phyloP scores from a whole-genome alignment of 2,888 invertebrate genomes.

The Polia nebulosa region DNA sequence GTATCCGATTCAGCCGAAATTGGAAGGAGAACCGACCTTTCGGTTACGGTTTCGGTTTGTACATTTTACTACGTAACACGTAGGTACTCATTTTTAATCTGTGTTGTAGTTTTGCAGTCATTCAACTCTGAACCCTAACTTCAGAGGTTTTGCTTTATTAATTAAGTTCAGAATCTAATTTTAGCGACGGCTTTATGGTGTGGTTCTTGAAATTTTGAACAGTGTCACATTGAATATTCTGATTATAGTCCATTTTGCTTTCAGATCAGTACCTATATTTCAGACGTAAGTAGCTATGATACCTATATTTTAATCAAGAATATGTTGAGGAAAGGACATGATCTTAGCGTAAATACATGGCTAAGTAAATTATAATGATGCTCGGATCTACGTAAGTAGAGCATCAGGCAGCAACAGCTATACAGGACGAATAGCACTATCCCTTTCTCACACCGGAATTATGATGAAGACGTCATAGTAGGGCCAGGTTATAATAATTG shows the following conservation, averaged over 20 bases:
- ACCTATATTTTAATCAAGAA: conserved; percentile 4
- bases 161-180: conserved; percentile 9
- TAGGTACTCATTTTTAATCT: neutral
- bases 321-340: neutral
- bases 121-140: conserved; percentile 12
- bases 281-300: neutral
- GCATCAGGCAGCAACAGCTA: no score
- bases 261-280: conserved; percentile 1
- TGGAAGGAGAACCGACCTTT: no score
- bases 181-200: conserved; percentile 17
- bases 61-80: neutral
- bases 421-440: no score
- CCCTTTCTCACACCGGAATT: no score
- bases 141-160: conserved; percentile 18
- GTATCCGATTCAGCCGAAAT: no score
- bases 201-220: neutral
- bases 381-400: no score
- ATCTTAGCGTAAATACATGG: no score
- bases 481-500: no score
- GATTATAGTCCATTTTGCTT: neutral
- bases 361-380: neutral
- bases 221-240: conserved; percentile 1
- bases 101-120: conserved; percentile 25
- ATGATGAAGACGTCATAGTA: no score
- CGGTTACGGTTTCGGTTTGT: no score